These are phyloP conservation scores for Hemibagrus guttatus DNA, from an alignment of 2,797 vertebrate species.

Conservation along the genomic window DNA sequence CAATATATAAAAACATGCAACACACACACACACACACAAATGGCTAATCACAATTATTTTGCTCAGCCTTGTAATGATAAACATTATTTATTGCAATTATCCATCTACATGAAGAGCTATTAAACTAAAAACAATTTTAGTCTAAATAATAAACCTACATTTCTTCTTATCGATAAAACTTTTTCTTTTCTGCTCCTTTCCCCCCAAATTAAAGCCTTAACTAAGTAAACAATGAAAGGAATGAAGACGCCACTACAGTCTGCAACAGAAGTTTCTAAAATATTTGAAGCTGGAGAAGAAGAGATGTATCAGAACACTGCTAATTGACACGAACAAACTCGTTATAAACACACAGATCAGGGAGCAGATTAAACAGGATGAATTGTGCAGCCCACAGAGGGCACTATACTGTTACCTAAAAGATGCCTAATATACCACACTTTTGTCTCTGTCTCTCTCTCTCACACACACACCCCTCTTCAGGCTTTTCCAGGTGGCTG, in stretches of 20 bases:
- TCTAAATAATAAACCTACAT: background rate
- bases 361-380: background rate
- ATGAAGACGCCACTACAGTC: background rate
- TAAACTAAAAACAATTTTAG: background rate
- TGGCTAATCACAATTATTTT: too few species aligned
- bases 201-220: background rate
- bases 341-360: background rate
- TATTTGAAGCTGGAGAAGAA: background rate
- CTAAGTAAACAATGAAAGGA: background rate
- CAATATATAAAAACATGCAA: too few species aligned
- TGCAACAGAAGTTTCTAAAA: background rate
- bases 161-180: background rate
- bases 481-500: background rate
- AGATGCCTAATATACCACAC: background rate
- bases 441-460: background rate
- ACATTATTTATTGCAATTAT: background rate
- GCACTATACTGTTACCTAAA: conserved; percentile 6
- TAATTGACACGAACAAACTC: background rate
- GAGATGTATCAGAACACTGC: background rate
- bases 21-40: too few species aligned
- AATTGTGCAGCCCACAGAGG: conserved; percentile 4
- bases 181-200: too few species aligned
- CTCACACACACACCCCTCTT: background rate
- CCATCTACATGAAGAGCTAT: background rate
- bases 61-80: too few species aligned